phyloP scores from a whole-genome alignment of 35 echinoderm and acorn worm species.

The Ophiothrix spiculata region DNA sequence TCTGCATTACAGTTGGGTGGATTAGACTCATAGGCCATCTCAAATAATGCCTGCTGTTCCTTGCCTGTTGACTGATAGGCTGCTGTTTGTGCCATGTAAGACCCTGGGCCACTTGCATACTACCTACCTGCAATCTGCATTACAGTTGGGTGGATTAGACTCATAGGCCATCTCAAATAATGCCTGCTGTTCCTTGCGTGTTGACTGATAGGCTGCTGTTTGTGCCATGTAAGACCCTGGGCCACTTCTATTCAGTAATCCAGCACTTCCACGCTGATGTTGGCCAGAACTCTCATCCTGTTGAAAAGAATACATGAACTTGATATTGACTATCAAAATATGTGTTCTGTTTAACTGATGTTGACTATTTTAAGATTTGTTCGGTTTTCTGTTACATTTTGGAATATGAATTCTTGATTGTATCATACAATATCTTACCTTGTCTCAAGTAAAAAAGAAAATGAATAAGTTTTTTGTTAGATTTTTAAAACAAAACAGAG shows the following conservation, averaged over 20 bases:
- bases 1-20: constrained; percentile 75
- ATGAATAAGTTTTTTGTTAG: no score
- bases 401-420: no score
- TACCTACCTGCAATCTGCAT: no score
- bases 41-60: constrained; percentile 67
- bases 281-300: constrained; percentile 35
- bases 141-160: constrained; percentile 77
- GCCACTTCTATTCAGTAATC: constrained; percentile 11
- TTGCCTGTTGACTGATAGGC: constrained; percentile 47
- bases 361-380: no score
- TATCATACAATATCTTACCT: no score
- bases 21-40: constrained; percentile 92
- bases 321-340: no score
- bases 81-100: constrained; percentile 50
- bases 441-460: no score
- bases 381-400: no score
- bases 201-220: constrained; percentile 39
- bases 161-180: constrained; percentile 97
- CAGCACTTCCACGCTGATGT: constrained; percentile 3
- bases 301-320: no score
- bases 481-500: no score
- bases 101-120: constrained; percentile 22
- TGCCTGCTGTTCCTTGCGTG: constrained; percentile 44
- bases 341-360: no score
- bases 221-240: constrained; percentile 55